Conservation (phyloP, 2,113 vertebrate species). For the Tetrax tetrax region DNA sequence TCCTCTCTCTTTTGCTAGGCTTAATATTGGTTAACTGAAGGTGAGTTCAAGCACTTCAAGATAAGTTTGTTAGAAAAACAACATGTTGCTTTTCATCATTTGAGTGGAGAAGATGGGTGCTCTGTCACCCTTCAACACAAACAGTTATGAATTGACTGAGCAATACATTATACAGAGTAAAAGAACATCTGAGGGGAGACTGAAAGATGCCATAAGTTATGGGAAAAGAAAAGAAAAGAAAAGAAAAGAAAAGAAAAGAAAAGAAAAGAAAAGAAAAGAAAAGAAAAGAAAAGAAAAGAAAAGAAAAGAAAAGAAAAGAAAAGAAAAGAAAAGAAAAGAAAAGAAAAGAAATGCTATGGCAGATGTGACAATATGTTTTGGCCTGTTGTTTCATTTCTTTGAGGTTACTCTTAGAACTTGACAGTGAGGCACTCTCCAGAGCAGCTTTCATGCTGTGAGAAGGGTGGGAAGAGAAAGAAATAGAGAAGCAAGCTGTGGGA, state of each 20-base stretch:
- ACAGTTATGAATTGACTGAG: background rate
- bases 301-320: too few species aligned
- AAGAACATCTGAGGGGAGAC: background rate
- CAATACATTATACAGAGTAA: background rate
- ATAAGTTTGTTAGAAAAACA: background rate
- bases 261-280: background rate
- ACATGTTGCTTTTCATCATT: background rate
- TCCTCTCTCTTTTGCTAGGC: background rate
- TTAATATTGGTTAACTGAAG: background rate
- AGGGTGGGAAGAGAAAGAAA: slow-evolving; percentile 24
- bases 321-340: too few species aligned
- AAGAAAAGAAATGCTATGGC: background rate
- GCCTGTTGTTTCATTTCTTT: background rate
- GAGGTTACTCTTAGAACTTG: background rate
- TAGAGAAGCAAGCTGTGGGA: slow-evolving; percentile 9
- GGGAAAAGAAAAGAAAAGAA: background rate
- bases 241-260: too few species aligned
- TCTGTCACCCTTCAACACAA: background rate
- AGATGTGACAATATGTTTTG: background rate
- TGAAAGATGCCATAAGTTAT: background rate
- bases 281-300: too few species aligned
- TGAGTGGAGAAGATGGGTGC: background rate
- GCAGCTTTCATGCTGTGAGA: slow-evolving; percentile 13
- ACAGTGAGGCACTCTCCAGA: background rate
- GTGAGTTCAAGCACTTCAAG: background rate